These are phyloP conservation scores for Psilanteris sp. DNA, from an alignment of 1,140 invertebrate genomes.

Conservation along the genomic window DNA sequence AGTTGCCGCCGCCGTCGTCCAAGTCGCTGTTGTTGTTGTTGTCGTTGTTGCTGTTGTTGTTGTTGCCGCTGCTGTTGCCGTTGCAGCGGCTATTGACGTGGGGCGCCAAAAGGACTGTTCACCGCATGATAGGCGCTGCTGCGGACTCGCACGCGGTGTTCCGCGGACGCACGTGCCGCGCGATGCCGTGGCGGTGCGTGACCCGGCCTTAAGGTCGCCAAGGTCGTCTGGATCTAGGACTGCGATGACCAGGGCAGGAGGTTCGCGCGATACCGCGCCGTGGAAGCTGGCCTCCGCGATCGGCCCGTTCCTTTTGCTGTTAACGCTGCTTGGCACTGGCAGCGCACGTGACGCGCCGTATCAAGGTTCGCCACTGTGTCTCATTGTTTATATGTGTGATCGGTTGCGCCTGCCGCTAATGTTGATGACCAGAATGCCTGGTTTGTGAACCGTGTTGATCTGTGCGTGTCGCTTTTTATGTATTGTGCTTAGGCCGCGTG, in stretches of 20 bases:
- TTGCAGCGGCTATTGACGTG: not conserved
- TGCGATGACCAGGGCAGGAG: slow-evolving; percentile 4
- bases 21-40: not conserved
- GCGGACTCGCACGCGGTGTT: not conserved
- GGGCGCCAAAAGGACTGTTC: not conserved
- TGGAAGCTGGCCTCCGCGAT: slow-evolving; percentile 23
- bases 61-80: not conserved
- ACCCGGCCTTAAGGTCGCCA: not conserved
- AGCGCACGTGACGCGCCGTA: slow-evolving; percentile 62
- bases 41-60: not conserved
- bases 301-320: slow-evolving; percentile 52
- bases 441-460: not conserved
- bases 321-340: slow-evolving; percentile 61
- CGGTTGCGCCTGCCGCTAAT: not conserved
- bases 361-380: slow-evolving; percentile 58
- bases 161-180: slow-evolving; percentile 30
- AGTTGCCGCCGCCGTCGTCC: not conserved
- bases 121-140: slow-evolving; percentile 1
- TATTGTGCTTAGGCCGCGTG: too few relatives aligned
- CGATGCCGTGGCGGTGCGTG: slow-evolving; percentile 17
- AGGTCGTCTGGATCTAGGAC: not conserved
- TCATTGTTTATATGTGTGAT: slow-evolving; percentile 36
- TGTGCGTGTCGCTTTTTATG: not conserved
- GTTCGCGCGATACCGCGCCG: slow-evolving; percentile 4
- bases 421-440: not conserved